Evolutionary conservation across 2,113 vertebrate genomes (phyloP).

Genomic region (Aix galericulata): DNA sequence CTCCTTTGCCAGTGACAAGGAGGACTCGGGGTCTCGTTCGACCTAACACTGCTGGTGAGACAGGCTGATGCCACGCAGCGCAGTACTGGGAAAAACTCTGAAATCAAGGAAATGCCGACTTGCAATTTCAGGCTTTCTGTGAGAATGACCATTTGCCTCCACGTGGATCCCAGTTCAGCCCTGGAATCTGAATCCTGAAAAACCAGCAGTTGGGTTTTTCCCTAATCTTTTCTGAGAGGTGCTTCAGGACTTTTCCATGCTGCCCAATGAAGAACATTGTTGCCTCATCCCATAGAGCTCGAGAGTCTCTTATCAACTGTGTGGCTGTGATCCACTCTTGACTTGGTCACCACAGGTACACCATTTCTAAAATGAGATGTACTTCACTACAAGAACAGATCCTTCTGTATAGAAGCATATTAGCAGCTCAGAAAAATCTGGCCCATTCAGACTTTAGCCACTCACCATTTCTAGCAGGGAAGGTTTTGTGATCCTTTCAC

Average conservation of each 20-base stretch:
- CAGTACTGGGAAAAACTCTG: neutral
- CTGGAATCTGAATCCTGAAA: neutral
- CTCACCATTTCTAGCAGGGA: neutral
- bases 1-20: neutral
- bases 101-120: neutral
- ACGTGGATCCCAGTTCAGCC: neutral
- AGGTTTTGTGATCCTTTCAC: neutral
- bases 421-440: neutral
- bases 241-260: neutral
- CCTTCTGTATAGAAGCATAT: neutral
- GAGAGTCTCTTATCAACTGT: neutral
- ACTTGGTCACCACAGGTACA: neutral
- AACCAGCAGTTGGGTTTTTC: neutral
- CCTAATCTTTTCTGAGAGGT: neutral
- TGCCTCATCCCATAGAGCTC: neutral
- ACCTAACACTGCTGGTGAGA: neutral
- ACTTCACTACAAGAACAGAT: neutral
- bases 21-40: neutral
- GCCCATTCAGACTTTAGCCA: neutral
- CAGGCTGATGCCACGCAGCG: neutral
- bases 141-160: neutral
- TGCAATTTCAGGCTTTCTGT: neutral
- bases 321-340: neutral
- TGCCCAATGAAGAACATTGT: neutral
- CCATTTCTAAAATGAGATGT: neutral